Conservation (phyloP, 2,113 vertebrate species). For the Rafetus swinhoei region DNA sequence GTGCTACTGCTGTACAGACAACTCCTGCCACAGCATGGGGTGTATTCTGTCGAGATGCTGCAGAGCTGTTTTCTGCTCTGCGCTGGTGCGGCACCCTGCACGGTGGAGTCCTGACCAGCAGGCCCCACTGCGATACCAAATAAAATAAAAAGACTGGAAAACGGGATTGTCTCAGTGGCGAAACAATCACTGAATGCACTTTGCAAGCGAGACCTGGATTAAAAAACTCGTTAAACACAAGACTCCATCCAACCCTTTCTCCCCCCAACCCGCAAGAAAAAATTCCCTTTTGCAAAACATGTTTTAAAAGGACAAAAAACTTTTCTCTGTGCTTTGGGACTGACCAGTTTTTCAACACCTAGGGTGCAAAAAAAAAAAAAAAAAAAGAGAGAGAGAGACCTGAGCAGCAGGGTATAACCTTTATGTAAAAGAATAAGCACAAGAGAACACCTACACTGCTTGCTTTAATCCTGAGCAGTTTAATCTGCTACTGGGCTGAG, state of each 20-base stretch:
- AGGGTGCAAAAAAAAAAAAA: too few species aligned
- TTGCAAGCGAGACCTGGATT: neutral
- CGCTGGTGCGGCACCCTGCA: neutral
- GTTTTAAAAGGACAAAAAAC: neutral
- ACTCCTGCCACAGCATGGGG: too few species aligned
- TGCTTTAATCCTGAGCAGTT: neutral
- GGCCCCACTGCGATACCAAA: neutral
- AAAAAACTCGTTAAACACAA: neutral
- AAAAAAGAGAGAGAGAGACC: neutral
- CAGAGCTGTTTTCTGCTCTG: neutral
- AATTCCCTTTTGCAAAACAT: neutral
- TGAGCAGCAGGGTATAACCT: neutral
- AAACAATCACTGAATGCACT: neutral
- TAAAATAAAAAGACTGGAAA: neutral
- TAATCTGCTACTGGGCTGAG: neutral
- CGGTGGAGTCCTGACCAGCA: neutral
- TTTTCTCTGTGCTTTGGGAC: neutral
- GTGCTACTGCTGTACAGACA: too few species aligned
- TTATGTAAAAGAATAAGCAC: neutral
- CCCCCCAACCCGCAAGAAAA: neutral
- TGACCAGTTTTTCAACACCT: neutral
- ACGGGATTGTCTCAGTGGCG: neutral
- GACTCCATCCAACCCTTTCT: neutral
- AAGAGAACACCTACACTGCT: neutral
- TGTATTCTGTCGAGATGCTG: neutral